phyloP scores from a whole-genome alignment of 2,888 invertebrate species.

The Acrocera orbiculus region DNA sequence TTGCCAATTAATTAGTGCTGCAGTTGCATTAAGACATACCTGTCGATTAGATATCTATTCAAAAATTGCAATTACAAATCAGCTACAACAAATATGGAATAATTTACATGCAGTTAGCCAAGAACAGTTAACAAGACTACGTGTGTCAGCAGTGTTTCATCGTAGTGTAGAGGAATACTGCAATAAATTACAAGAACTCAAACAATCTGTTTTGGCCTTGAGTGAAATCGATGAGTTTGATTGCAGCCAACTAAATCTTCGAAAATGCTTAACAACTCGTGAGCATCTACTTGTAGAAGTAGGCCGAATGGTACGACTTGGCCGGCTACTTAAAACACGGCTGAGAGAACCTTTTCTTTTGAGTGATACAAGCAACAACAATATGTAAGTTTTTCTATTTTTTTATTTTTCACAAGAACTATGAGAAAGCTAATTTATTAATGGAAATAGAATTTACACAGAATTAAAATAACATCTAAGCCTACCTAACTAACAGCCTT shows the following conservation, averaged over 20 bases:
- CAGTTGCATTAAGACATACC: conserved; percentile 51
- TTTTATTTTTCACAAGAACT: too few relatives aligned
- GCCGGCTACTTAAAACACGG: conserved; percentile 45
- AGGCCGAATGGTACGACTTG: conserved; percentile 51
- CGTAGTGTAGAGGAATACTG: conserved; percentile 48
- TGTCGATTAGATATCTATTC: conserved; percentile 44
- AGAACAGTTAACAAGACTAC: conserved; percentile 56
- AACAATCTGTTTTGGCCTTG: conserved; percentile 36
- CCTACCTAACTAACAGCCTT: too few relatives aligned
- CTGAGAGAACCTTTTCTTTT: conserved; percentile 42
- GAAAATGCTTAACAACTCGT: conserved; percentile 39
- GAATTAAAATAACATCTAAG: too few relatives aligned
- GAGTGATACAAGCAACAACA: too few relatives aligned
- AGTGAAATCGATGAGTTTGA: conserved; percentile 29
- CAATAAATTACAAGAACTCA: conserved; percentile 40
- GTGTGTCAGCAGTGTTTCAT: conserved; percentile 60
- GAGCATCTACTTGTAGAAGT: conserved; percentile 51
- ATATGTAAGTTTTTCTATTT: too few relatives aligned
- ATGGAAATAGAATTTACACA: too few relatives aligned
- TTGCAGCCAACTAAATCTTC: conserved; percentile 32
- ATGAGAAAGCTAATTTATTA: too few relatives aligned
- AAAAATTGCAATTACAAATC: conserved; percentile 37
- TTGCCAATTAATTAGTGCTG: conserved; percentile 56
- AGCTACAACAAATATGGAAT: conserved; percentile 49
- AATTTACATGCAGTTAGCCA: conserved; percentile 49